Evolutionary conservation across 2,113 vertebrate species (phyloP).

Genomic region (Grammomys surdaster): DNA sequence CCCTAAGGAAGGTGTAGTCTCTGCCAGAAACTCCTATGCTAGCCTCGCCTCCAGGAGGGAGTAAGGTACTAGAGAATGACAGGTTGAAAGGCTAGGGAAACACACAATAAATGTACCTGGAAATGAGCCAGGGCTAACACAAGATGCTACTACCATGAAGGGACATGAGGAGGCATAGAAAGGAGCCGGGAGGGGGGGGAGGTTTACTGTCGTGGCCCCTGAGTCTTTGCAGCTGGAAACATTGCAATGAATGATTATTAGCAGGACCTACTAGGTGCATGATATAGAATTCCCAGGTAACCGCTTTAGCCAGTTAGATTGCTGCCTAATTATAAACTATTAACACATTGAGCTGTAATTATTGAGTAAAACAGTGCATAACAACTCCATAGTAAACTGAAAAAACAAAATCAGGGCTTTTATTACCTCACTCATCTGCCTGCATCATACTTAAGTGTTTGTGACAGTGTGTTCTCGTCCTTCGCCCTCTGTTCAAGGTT

Average conservation of each 20-base stretch:
- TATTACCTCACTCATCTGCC: background rate
- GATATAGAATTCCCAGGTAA: slow-evolving; percentile 39
- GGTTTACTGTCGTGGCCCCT: background rate
- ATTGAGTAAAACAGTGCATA: slow-evolving; percentile 59
- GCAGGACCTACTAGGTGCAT: slow-evolving; percentile 44
- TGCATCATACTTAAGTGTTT: background rate
- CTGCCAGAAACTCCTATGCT: slow-evolving; percentile 1
- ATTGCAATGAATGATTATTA: background rate
- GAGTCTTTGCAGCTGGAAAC: background rate
- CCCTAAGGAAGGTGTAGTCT: background rate
- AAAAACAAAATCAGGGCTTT: slow-evolving; percentile 59
- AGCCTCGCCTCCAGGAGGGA: background rate
- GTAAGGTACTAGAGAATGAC: background rate
- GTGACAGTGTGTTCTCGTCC: background rate
- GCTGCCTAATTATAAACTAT: slow-evolving; percentile 44
- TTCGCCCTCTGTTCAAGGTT: background rate
- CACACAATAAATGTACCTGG: background rate
- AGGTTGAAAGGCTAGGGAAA: background rate
- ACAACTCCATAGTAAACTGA: slow-evolving; percentile 59
- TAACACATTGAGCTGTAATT: slow-evolving; percentile 19
- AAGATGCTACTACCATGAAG: background rate
- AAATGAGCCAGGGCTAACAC: background rate
- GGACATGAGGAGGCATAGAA: background rate
- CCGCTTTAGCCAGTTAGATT: slow-evolving; percentile 36
- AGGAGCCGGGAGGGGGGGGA: background rate